Conservation (phyloP, 2,888 invertebrate genomes). For the Dryocosmus kuriphilus region DNA sequence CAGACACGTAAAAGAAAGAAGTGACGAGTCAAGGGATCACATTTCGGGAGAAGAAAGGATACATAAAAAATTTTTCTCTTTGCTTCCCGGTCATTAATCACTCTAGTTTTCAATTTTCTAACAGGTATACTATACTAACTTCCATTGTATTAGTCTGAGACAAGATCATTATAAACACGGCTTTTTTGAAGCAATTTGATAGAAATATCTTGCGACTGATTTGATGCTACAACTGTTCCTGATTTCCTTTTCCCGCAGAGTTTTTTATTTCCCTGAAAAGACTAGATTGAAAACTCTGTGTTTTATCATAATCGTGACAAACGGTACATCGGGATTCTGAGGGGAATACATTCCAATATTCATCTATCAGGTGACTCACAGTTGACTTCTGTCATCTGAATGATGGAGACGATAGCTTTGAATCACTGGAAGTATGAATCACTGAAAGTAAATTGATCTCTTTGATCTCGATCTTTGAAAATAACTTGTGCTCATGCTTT, state of each 20-base stretch:
- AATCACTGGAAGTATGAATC: slow-evolving; percentile 18
- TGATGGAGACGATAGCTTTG: slow-evolving; percentile 6
- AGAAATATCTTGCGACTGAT: not conserved
- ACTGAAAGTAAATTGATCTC: slow-evolving; percentile 13
- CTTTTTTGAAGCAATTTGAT: not conserved
- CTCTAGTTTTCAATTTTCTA: not conserved
- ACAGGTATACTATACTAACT: no score
- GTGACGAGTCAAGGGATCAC: not conserved
- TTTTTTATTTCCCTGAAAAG: not conserved
- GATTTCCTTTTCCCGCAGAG: not conserved
- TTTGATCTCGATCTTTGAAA: not conserved
- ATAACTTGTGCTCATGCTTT: no score
- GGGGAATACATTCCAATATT: slow-evolving; percentile 19
- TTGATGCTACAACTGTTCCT: not conserved
- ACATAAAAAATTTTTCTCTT: not conserved
- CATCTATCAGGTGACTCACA: slow-evolving; percentile 17
- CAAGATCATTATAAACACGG: not conserved
- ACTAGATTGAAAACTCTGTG: slow-evolving; percentile 11
- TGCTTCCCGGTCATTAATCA: not conserved
- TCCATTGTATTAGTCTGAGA: not conserved
- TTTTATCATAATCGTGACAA: slow-evolving; percentile 17
- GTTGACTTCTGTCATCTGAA: slow-evolving; percentile 20
- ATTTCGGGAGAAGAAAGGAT: not conserved
- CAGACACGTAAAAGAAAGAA: not conserved
- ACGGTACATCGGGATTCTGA: not conserved